phyloP scores from a whole-genome alignment of 2,888 invertebrate genomes.

The Sphaeridia pumilis region DNA sequence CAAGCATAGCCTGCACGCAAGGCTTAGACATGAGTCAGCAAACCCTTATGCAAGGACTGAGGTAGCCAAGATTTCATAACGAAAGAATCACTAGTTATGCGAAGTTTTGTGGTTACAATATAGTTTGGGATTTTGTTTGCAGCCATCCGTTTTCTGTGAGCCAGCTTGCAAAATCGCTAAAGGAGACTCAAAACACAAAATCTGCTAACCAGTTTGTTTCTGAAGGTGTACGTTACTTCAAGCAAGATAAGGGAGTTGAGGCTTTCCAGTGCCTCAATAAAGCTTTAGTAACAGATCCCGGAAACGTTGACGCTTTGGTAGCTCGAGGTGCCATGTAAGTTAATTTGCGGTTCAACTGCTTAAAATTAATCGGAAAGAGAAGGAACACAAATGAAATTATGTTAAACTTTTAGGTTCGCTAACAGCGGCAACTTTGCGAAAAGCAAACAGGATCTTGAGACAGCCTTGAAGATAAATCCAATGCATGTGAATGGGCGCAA shows the following conservation, averaged over 20 bases:
- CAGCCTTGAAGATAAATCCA: slow-evolving; percentile 74
- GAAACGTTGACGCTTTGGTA: slow-evolving; percentile 83
- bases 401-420: slow-evolving; percentile 51
- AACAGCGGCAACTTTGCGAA: slow-evolving; percentile 87
- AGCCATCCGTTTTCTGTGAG: slow-evolving; percentile 64
- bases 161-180: slow-evolving; percentile 71
- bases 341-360: no score
- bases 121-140: slow-evolving; percentile 32
- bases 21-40: slow-evolving; percentile 57
- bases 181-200: slow-evolving; percentile 81
- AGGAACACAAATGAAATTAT: no score
- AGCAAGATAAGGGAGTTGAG: slow-evolving; percentile 81
- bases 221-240: slow-evolving; percentile 91
- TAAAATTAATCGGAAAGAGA: no score
- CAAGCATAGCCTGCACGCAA: slow-evolving; percentile 63
- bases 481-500: slow-evolving; percentile 86
- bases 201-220: slow-evolving; percentile 89
- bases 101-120: neutral
- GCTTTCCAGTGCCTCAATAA: slow-evolving; percentile 90
- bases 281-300: slow-evolving; percentile 79
- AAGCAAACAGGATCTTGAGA: slow-evolving; percentile 89
- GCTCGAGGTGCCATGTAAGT: slow-evolving; percentile 73
- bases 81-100: neutral
- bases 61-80: slow-evolving; percentile 43
- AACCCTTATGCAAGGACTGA: slow-evolving; percentile 57